Evolutionary conservation across 2,888 invertebrate genomes (phyloP).

Genomic region (Erebia epiphron): DNA sequence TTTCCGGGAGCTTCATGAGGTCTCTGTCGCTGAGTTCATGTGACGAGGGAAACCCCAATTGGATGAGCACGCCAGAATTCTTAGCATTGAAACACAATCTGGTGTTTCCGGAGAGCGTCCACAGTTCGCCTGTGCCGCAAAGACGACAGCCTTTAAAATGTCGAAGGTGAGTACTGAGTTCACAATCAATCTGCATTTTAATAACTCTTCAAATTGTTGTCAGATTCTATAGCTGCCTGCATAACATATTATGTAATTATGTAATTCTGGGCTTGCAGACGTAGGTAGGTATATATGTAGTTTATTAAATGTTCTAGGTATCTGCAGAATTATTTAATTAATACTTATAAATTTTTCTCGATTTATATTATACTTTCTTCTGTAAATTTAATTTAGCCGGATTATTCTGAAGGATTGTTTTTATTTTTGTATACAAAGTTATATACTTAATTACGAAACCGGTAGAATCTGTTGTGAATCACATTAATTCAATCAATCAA

Average conservation of each 20-base stretch:
- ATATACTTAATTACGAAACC: background rate
- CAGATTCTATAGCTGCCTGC: background rate
- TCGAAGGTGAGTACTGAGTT: constrained; percentile 68
- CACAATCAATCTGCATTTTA: constrained; percentile 5
- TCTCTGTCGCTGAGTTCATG: constrained; percentile 86
- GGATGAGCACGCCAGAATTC: constrained; percentile 92
- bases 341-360: too few species aligned
- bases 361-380: too few species aligned
- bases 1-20: constrained; percentile 82
- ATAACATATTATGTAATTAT: background rate
- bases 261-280: background rate
- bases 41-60: constrained; percentile 89
- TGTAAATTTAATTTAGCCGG: too few species aligned
- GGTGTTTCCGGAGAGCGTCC: constrained; percentile 90
- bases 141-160: constrained; percentile 85
- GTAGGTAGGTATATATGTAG: background rate
- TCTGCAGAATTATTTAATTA: too few species aligned
- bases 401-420: background rate
- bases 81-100: constrained; percentile 91
- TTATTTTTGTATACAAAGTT: too few species aligned
- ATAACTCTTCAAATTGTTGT: background rate
- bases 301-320: too few species aligned
- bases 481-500: too few species aligned
- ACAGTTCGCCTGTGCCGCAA: constrained; percentile 88
- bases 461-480: too few species aligned